phyloP scores from a whole-genome alignment of 2,113 vertebrate genomes.

The Peromyscus polionotus region DNA sequence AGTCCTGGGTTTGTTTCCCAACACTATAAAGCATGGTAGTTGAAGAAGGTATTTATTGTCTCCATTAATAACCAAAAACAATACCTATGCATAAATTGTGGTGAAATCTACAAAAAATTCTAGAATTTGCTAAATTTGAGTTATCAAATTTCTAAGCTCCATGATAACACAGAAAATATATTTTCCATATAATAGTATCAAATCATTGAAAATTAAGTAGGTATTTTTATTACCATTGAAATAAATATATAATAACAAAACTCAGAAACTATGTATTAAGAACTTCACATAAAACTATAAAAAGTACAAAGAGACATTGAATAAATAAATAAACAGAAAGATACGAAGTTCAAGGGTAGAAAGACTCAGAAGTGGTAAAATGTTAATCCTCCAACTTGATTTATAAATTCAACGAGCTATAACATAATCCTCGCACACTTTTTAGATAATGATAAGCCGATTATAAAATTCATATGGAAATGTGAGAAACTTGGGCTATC shows the following conservation, averaged over 20 bases:
- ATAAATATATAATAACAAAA: neutral
- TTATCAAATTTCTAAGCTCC: neutral
- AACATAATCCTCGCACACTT: neutral
- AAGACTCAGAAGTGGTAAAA: neutral
- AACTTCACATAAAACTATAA: neutral
- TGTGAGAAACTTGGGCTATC: neutral
- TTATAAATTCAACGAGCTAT: conserved; percentile 28
- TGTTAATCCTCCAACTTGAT: conserved; percentile 35
- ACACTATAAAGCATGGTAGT: neutral
- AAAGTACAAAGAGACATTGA: neutral
- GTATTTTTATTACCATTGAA: neutral
- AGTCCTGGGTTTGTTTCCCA: neutral
- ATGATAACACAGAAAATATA: neutral
- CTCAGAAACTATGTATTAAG: neutral
- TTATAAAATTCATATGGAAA: conserved; percentile 58
- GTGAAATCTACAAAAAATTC: neutral
- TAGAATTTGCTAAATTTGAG: neutral
- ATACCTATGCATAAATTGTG: neutral
- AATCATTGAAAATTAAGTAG: conserved; percentile 12
- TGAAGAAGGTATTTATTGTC: neutral
- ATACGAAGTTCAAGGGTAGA: neutral
- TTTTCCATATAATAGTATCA: neutral
- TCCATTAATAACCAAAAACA: neutral
- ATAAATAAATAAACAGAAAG: conserved; percentile 26
- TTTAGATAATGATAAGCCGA: conserved; percentile 37